A percentile compares a stretch with the other conserved stretches of the same genome.
phyloP scores from a whole-genome alignment of 2,113 vertebrate species.

The Hippotragus niger region DNA sequence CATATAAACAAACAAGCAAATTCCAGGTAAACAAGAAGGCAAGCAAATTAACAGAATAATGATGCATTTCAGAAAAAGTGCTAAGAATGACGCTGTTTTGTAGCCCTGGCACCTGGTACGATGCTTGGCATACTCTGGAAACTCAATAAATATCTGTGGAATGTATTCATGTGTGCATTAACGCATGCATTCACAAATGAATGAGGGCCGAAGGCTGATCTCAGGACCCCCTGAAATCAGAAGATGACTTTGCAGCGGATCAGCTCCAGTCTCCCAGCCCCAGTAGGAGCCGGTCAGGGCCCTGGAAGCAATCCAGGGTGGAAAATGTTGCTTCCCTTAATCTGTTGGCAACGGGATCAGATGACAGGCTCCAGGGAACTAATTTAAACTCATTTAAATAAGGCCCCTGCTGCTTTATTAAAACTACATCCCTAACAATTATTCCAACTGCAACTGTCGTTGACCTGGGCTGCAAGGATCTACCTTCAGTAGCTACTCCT shows the following conservation, averaged over 20 bases:
- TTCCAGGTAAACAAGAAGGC: neutral
- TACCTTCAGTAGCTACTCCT: neutral
- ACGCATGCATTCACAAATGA: accelerated
- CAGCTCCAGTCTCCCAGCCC: neutral
- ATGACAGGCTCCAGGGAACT: constrained; percentile 53
- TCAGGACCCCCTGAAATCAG: neutral
- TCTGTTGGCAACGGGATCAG: constrained; percentile 47
- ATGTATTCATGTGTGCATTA: neutral
- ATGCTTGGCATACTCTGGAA: neutral
- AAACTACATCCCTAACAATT: neutral
- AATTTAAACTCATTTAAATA: constrained; percentile 61
- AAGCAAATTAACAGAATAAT: neutral
- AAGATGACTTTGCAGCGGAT: neutral
- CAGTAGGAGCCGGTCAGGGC: neutral
- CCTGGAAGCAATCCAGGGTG: neutral
- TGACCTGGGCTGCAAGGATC: neutral
- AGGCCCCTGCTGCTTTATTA: constrained; percentile 49
- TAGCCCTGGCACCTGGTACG: too few species aligned
- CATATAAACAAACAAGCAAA: neutral
- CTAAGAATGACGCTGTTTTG: neutral
- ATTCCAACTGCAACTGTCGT: neutral
- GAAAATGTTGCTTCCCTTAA: constrained; percentile 12
- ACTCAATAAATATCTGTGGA: neutral
- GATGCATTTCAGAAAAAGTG: neutral
- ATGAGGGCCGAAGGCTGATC: too few species aligned